Base-by-base conservation (phyloP, 37 sponge, comb jelly and placozoan genomes). In the Halisarca cf. caerulea region DNA sequence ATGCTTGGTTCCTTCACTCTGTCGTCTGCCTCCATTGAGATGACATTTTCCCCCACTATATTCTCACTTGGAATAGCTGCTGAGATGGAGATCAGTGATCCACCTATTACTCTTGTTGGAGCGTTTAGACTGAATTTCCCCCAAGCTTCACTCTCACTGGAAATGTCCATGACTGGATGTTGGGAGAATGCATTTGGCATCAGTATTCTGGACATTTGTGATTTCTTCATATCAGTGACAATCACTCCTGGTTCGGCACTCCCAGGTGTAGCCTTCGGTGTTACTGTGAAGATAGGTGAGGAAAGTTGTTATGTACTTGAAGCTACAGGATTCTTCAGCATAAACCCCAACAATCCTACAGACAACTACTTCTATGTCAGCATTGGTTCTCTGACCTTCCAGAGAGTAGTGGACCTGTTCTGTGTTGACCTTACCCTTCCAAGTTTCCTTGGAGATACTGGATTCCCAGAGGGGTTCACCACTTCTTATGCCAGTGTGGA, bases 361-460 rank as follows among this genome's bases (percentile, higher is more conserved):
- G 28, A 85, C 28, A 85, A 85, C 66, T 85, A 35, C 53, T 85
- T 57, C 79, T 85, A 79, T 78, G 86, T 44, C 20, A 34, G 77
- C 1, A 44, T 85, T 3, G 37, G 72, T 34, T 24, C 43, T 39
- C 36, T 78, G 4, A 85, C 86, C 18, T 20, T 85, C 21, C 66
- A 44, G 25, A 78, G 41, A 61, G 37, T 84, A 6, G 14, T 84
- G 24, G 55, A 85, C 7, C 43, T 74, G 14, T 78, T 85, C 53
- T 85, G 86, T 59, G 39, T 84, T 33, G 7, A 32, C 0, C 3
- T 84, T 33, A 28, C 40, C 11, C 53, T 85, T 3, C 86, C 86
- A 27, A 27, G 30, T 0, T 74, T 74, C 20, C 68, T 85, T 27
- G 86, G 40, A 20, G 72, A 78, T 54, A 85, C 58, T 78, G 79